Evolutionary conservation across 2,888 invertebrate species (phyloP), one percentile per base, ranked within the genome.

Genomic region (Heliconius charithonia): DNA sequence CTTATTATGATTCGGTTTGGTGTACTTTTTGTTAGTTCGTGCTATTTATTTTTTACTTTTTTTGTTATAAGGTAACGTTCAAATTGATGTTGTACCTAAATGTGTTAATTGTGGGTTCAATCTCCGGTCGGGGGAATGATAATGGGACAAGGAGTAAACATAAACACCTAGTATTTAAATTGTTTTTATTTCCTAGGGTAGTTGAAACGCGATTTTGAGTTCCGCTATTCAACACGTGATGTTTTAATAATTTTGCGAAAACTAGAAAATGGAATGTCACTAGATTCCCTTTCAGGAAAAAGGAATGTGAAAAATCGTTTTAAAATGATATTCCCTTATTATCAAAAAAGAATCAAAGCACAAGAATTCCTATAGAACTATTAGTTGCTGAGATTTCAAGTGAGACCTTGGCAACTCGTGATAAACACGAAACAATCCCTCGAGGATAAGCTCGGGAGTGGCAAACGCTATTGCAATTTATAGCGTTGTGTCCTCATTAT

Each of bases 401-500:
- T 63, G 9, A 74, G 63, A 74, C 73, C 73, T 74, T 74, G 73
- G 63, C 9, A 32, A 62, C 27, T 37, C 63, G 41, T 32, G 59
- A 72, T 72, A 59, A 62, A 74, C 70, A 32, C 63, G 51, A 75
- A 65, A 70, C 51, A 73, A 63, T 79, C 77, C 72, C 73, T 66
- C 63, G 79, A 69, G 76, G 75, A 75, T 66, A 74, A 74, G 37
- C 63, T 74, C 74, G 59, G 76, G 79, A 67, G 77, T 75, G 69
- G 77, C 77, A 75, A 79, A 77, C 59, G 78, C 79, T 79, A 79
- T 81, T 78, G 76, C 81, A 78, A 81, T 79, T 79, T 81, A 81
- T 81, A 79, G 73, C 77, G 67, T 76, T 79, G 76, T 72, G 75
- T 56, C 63, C 78, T 80, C 73, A 78, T 80, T 80, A 77, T 78